Evolutionary conservation across 2,888 invertebrate species (phyloP).

Genomic region (Lasioglossum villosulum): DNA sequence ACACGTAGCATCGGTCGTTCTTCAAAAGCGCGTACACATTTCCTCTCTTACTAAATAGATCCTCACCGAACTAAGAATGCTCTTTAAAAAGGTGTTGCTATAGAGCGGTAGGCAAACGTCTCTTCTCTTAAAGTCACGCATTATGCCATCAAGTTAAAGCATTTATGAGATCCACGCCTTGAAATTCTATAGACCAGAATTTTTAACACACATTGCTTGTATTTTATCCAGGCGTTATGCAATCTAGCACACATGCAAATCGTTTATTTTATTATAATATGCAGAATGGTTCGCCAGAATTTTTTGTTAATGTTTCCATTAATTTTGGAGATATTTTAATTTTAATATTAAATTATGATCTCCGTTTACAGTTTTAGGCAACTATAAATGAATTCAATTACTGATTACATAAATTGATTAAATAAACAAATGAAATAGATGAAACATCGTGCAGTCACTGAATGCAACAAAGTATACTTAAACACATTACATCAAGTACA

Average conservation of each 20-base stretch:
- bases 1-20: neutral
- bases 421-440: too few relatives aligned
- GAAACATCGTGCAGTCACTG: too few relatives aligned
- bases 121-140: constrained; percentile 1
- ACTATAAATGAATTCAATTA: too few relatives aligned
- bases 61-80: constrained; percentile 4
- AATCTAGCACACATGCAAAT: neutral
- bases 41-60: constrained; percentile 28
- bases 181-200: neutral
- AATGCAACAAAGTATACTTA: too few relatives aligned
- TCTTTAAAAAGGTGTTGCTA: constrained; percentile 36
- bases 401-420: too few relatives aligned
- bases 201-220: neutral
- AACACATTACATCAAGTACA: too few relatives aligned
- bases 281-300: neutral
- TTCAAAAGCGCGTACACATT: constrained; percentile 34
- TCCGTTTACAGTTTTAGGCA: too few relatives aligned
- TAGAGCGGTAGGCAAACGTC: constrained; percentile 7
- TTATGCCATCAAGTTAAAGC: constrained; percentile 16
- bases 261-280: neutral
- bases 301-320: neutral
- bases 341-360: neutral
- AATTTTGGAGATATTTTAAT: neutral
- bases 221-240: neutral
- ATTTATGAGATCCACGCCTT: constrained; percentile 6